phyloP scores from a whole-genome alignment of 2,888 invertebrate species.

The Alloplasta piceator region DNA sequence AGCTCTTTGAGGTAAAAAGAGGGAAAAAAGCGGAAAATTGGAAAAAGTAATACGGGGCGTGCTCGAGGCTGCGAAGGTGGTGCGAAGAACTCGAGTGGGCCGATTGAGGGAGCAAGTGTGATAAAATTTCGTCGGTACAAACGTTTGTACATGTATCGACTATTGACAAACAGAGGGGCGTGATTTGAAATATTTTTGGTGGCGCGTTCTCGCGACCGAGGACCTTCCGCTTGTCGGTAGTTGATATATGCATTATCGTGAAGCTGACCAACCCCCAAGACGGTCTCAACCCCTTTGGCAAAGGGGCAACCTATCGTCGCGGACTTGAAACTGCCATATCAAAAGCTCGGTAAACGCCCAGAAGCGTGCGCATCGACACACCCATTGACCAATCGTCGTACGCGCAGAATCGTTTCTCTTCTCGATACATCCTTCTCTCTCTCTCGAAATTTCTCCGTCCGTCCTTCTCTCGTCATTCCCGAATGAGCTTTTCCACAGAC shows the following conservation, averaged over 20 bases:
- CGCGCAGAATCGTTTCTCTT: conserved; percentile 76
- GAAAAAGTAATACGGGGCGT: conserved; percentile 55
- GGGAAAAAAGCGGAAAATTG: conserved; percentile 1
- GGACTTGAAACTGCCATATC: conserved; percentile 77
- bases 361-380: conserved; percentile 81
- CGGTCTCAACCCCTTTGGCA: conserved; percentile 72
- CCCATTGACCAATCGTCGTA: conserved; percentile 80
- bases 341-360: conserved; percentile 79
- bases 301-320: conserved; percentile 79
- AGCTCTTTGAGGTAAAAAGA: conserved; percentile 20
- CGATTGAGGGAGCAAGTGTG: conserved; percentile 36
- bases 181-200: no score
- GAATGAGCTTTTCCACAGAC: conserved; percentile 74
- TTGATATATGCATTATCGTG: conserved; percentile 21
- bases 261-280: conserved; percentile 77
- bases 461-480: not conserved
- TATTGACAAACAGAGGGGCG: no score
- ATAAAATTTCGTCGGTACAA: conserved; percentile 52
- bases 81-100: conserved; percentile 46
- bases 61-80: conserved; percentile 46
- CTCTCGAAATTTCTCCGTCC: not conserved
- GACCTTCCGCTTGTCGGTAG: no score
- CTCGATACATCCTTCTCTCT: not conserved
- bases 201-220: no score
- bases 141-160: not conserved